Evolutionary conservation across 92 coral and sea anemone species (phyloP), one percentile per base, ranked within the genome.

Genomic region (Palythoa grandiflora): DNA sequence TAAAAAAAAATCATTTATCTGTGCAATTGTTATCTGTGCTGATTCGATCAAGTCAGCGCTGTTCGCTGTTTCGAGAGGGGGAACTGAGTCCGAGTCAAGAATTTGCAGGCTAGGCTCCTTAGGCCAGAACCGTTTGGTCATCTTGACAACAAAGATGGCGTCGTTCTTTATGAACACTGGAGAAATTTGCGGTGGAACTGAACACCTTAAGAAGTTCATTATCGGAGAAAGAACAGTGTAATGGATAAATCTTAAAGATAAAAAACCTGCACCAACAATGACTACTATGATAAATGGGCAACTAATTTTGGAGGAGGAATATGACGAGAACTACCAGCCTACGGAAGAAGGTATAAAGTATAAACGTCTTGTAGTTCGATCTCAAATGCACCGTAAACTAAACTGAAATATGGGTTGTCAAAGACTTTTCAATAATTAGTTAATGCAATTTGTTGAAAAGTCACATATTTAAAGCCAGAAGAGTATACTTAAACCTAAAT

Each of bases 201-300:
- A 8, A 20, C 75, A 37, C 15, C 75, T 44, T 38, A 12, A 44
- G 39, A 20, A 47, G 1, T 8, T 68, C 4, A 38, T 21, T 38
- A 13, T 60, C 61, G 17, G 57, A 14, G 73, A 40, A 15, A 52
- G 35, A 72, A 20, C 21, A 70, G 60, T 6, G 20, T 72, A 51
- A 63, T 38, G 72, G 38, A 68, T 52, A 17, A 61, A 73, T 50
- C 73, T 15, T 84, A 9, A 73, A 71, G 35, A 1, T 36, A 54
- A 2, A 72, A 54, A 84, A 14, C 11, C 10, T 16, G 17, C 8
- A 75, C 36, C 78, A 38, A 86, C 20, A 44, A 95, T 92, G 98
- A 92, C 93, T 20, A 97, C 96, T 80, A 91, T 95, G 78, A 97
- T 97, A 68, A 97, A 97, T 78, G 96, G 98, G 36, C 99, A 97